Conservation (phyloP, 2,888 invertebrate species). For the Empis livida region DNA sequence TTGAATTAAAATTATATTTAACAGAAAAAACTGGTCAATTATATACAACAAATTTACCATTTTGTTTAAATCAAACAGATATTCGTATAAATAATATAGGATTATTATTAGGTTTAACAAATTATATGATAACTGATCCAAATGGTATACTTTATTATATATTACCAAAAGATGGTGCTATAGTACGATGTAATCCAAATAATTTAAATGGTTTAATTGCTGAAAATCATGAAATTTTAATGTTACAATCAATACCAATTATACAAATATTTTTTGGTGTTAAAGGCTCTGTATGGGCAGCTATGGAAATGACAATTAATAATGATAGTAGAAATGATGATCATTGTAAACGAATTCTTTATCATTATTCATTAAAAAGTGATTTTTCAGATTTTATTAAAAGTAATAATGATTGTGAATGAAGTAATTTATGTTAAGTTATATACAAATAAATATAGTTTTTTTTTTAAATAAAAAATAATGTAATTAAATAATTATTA, state of each 20-base stretch:
- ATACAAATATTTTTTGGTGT: constrained; percentile 16
- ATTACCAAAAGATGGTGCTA: constrained; percentile 12
- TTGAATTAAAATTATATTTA: no score
- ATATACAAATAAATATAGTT: no score
- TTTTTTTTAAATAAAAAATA: no score
- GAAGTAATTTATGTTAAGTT: no score
- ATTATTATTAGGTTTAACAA: constrained; percentile 11
- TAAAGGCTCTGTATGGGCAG: constrained; percentile 15
- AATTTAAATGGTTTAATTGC: constrained; percentile 9
- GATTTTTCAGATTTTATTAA: no score
- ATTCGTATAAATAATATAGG: constrained; percentile 10
- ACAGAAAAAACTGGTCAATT: no score
- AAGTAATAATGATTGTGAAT: no score
- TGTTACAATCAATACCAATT: constrained; percentile 10
- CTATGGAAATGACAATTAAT: constrained; percentile 4
- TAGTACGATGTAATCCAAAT: constrained; percentile 14
- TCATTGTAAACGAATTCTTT: constrained; percentile 4
- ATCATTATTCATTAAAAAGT: not conserved
- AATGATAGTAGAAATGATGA: not conserved
- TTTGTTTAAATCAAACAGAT: constrained; percentile 1
- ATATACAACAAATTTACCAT: not conserved
- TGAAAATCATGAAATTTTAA: constrained; percentile 15
- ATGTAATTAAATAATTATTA: no score
- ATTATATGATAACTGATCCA: constrained; percentile 11
- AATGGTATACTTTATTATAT: constrained; percentile 13